phyloP scores from a whole-genome alignment of 2,113 vertebrate genomes.

The Grallaria varia region DNA sequence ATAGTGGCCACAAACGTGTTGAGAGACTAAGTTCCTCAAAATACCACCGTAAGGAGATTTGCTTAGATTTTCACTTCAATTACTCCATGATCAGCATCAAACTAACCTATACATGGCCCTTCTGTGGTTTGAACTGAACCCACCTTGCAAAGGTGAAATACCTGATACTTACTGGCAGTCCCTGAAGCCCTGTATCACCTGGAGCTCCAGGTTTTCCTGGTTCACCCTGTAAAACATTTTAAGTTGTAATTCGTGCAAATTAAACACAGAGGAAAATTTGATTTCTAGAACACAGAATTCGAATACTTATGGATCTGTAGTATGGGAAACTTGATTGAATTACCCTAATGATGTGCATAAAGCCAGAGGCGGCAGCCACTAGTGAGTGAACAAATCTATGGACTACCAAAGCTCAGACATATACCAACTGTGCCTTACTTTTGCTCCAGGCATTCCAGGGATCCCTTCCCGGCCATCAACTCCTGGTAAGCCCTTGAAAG shows the following conservation, averaged over 20 bases:
- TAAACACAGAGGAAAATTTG: not conserved
- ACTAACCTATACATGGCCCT: not conserved
- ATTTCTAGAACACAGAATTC: not conserved
- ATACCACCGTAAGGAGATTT: not conserved
- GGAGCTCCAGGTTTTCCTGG: constrained; percentile 86
- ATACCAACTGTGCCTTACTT: constrained; percentile 75
- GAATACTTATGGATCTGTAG: not conserved
- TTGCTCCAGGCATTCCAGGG: constrained; percentile 92
- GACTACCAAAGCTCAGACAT: not conserved
- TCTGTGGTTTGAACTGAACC: not conserved
- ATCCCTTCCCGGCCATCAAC: constrained; percentile 92
- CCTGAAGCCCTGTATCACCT: constrained; percentile 91
- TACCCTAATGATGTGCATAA: not conserved
- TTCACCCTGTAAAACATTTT: constrained; percentile 79
- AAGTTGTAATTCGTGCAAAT: not conserved
- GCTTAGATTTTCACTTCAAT: not conserved
- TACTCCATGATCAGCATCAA: not conserved
- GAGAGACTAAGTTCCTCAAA: not conserved
- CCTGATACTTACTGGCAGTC: constrained; percentile 87
- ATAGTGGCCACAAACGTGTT: not conserved
- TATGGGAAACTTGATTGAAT: not conserved
- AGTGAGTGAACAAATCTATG: not conserved
- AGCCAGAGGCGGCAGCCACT: not conserved
- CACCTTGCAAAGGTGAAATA: not conserved
- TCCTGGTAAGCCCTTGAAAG: constrained; percentile 88